Evolutionary conservation across 2,797 vertebrate species (phyloP), one percentile per base, ranked within the genome.

Genomic region (Labeo calbasu): DNA sequence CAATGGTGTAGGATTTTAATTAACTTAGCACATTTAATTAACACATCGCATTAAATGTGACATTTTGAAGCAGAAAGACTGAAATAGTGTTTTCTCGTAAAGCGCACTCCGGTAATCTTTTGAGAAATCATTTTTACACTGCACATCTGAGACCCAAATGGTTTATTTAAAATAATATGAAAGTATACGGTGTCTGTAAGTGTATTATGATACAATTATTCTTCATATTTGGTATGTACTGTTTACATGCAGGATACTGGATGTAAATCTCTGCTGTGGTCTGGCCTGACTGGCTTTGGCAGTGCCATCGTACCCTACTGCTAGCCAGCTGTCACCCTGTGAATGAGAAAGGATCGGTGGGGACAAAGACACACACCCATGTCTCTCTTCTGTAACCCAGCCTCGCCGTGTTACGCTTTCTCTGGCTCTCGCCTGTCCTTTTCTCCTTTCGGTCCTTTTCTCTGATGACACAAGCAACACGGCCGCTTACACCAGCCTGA

Each of bases 321-420:
- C 90, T 92, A 92, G 93, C 94, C 95, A 94, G 95, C 94, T 95
- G 95, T 94, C 94, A 94, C 93, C 89, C 84, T 91, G 91, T 90
- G 90, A 82, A 68, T 32, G 55, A 50, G 50, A 68, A 61, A 32
- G 63, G 50, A 84, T 66, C 43, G 71, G 77, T 85, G 77, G 82
- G 80, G 66, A 86, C 84, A 91, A 93, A 92, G 92, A 94, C 91
- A 93, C 66, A n/a, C 88, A 90, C 90, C 91, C 91, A 89, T 90
- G 87, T 87, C 84, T 88, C 90, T 89, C 88, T 89, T 90, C 63
- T 61, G 63, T 70, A 77, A 77, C 82, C 40, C 51, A 77, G 57
- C 73, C 46, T 48, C 21, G 14, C 70, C 32, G 1, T 43, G 40
- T 76, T 59, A 63, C 23, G 17, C 8, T 65, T 83, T 70, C 46